Evolutionary conservation across 2,113 vertebrate species (phyloP), one percentile per base, ranked within the genome.

Genomic region (Variabilichromis moorii): DNA sequence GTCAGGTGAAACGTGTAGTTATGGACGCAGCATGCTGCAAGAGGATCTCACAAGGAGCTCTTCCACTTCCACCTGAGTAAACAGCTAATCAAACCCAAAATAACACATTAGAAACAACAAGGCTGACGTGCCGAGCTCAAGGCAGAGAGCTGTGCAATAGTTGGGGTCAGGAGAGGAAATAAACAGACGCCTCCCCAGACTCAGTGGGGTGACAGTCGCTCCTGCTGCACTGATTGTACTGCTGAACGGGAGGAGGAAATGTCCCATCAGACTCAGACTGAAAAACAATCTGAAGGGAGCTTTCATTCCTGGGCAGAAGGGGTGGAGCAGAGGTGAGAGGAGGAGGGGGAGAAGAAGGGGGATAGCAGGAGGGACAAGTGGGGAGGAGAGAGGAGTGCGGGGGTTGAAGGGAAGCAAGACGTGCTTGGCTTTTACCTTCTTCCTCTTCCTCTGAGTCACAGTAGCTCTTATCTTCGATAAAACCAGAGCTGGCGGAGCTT

Each of bases 381-480:
- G 8, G 61, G 4, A 40, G 61, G 40, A 51, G 40, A 42, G n/a
- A 84, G 26, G 66, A 35, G 45, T 24, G 66, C 2, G 63, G 73
- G 82, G 66, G 51, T 51, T 42, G 54, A 83, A 51, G 19, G 90
- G 92, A 93, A 94, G 91, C 90, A 92, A 93, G 90, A 90, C 28
- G 3, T 86, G 89, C 87, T 94, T 89, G 87, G 93, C 86, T 85
- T 89, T 94, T 97, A 98, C 98, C 98, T 97, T 99, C 98, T 95
- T 99, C 98, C 88, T 98, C 98, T 91, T 98, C 98, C 91, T 99
- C 98, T 3, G 97, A 98, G 91, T 99, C 98, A 2, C 98, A 98
- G 95, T 98, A 98, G 92, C 98, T 98, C 96, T 99, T 98, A 93
- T 99, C 98, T 96, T 99, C 98, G 90, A 98, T 97, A 86, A 99